Evolutionary conservation across 2,888 invertebrate genomes (phyloP), one percentile per base, ranked within the genome.

Genomic region (Acronicta alni): DNA sequence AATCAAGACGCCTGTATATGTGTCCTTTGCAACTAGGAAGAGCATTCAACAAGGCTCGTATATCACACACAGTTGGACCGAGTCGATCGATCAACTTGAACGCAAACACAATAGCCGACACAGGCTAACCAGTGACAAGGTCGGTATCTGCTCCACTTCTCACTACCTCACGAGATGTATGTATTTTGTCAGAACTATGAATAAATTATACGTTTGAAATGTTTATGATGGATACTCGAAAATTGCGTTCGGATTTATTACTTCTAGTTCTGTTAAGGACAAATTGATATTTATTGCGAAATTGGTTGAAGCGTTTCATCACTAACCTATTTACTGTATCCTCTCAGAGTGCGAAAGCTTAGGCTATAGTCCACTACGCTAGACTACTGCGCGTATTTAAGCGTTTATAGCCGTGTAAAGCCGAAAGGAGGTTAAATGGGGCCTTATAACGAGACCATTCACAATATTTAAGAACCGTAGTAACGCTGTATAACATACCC

Each of bases 1-100:
- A 46, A 4, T 18, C 18, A 43, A 45, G 42, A 35, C 53, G 42
- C 17, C n/a, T 55, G 45, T 58, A 52, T 38, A 51, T 47, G 55
- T 48, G 60, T 72, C 66, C 63, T 67, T 53, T 58, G 47, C 65
- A 58, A 75, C 48, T 20, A 75, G 77, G 77, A 77, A 77, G 72
- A 51, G 56, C 45, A 49, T 58, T 65, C 54, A 60, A 61, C 47
- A 58, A 62, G 35, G 41, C 51, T 69, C 54, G 59, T 65, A 57
- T 63, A 65, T 64, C 70, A 67, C 53, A 49, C 70, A 67, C 53
- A 47, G 48, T 61, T 47, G 45, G 48, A 57, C 42, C 66, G 55
- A 55, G 67, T 66, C 75, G 58, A 80, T 80, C 74, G 70, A 80
- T 80, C 80, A 79, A 75, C 57, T 64, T 49, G 68, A 60, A 63